Conservation (phyloP, 2,888 invertebrate genomes). For the Andrena flavipes region DNA sequence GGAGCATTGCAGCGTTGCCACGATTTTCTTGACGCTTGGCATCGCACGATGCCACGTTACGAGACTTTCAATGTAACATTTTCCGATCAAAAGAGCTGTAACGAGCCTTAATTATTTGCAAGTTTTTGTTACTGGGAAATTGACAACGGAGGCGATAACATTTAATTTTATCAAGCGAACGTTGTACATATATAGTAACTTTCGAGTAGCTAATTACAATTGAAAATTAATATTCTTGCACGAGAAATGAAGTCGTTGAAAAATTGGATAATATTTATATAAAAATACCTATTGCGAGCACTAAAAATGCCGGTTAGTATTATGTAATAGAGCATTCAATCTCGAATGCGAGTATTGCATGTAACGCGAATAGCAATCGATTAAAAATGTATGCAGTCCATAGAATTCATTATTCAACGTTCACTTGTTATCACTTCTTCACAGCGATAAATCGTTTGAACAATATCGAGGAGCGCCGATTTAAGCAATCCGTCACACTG, state of each 20-base stretch:
- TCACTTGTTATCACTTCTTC: conserved; percentile 40
- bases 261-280: not conserved
- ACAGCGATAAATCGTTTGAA: conserved; percentile 8
- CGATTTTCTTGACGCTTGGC: conserved; percentile 64
- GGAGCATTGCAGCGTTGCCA: conserved; percentile 66
- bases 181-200: not conserved
- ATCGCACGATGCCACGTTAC: conserved; percentile 70
- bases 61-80: conserved; percentile 13
- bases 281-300: not conserved
- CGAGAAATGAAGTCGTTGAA: not conserved
- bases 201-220: not conserved
- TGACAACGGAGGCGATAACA: too few relatives aligned
- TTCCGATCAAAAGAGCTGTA: conserved; percentile 1
- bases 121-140: not conserved
- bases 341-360: not conserved
- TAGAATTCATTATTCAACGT: conserved; percentile 2
- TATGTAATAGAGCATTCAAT: conserved; percentile 1
- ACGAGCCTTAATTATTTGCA: not conserved
- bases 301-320: not conserved
- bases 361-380: not conserved
- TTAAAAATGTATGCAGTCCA: conserved; percentile 25
- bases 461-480: not conserved
- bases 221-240: not conserved
- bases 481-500: conserved; percentile 11
- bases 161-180: not conserved